Evolutionary conservation across 1,140 invertebrate species (phyloP).

Genomic region (Lepidostoma basale): DNA sequence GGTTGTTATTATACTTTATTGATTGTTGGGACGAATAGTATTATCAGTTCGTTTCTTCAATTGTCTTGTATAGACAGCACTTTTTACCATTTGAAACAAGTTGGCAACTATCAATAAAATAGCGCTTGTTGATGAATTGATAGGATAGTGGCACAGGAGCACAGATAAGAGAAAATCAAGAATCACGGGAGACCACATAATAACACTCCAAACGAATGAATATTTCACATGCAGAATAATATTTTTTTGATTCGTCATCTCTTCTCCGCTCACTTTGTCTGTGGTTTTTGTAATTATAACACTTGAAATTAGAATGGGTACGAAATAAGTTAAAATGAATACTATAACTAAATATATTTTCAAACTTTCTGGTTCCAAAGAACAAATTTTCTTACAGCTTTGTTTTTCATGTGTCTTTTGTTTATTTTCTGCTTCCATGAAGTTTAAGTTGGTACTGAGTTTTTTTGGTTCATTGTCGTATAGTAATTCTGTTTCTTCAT

Average conservation of each 20-base stretch:
- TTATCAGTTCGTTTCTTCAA: slow-evolving; percentile 50
- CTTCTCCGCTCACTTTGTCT: not conserved
- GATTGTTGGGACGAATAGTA: too few species aligned
- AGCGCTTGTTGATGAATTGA: slow-evolving; percentile 50
- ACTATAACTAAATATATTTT: slow-evolving; percentile 53
- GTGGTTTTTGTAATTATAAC: slow-evolving; percentile 52
- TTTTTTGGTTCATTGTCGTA: too few species aligned
- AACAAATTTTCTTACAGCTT: slow-evolving; percentile 55
- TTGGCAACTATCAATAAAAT: slow-evolving; percentile 55
- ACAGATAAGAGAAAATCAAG: slow-evolving; percentile 55
- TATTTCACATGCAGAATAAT: slow-evolving; percentile 53
- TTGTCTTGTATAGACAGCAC: slow-evolving; percentile 56
- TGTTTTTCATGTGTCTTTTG: too few species aligned
- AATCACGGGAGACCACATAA: slow-evolving; percentile 57
- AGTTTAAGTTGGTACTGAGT: too few species aligned
- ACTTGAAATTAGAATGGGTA: slow-evolving; percentile 54
- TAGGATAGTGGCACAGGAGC: slow-evolving; percentile 54
- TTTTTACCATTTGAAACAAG: slow-evolving; percentile 55
- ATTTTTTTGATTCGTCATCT: slow-evolving; percentile 31
- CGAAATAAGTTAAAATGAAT: slow-evolving; percentile 52
- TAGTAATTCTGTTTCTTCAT: not conserved
- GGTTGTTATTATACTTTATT: too few species aligned
- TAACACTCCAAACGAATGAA: slow-evolving; percentile 53
- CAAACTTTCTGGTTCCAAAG: slow-evolving; percentile 51
- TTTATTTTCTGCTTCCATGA: too few species aligned